These are phyloP conservation scores for Mola mola DNA, from an alignment of 2,113 vertebrate genomes.

Conservation along the genomic window DNA sequence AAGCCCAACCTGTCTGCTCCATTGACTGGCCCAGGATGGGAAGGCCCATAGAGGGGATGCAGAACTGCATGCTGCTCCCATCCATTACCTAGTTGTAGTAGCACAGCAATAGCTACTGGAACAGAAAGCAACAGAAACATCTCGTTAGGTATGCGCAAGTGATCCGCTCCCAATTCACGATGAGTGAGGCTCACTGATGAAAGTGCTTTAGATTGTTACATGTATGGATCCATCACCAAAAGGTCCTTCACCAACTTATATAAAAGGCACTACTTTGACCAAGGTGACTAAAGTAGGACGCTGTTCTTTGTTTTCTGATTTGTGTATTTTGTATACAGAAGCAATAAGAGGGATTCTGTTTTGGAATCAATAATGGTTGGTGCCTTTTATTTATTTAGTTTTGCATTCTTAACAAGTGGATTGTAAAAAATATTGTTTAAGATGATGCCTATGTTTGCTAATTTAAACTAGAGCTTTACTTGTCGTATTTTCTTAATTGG, in stretches of 20 bases:
- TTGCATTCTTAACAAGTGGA: slow-evolving; percentile 15
- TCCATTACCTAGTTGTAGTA: slow-evolving; percentile 70
- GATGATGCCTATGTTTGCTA: slow-evolving; percentile 27
- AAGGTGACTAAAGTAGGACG: slow-evolving; percentile 15
- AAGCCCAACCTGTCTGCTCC: slow-evolving; percentile 71
- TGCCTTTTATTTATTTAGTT: not conserved
- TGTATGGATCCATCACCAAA: slow-evolving; percentile 13
- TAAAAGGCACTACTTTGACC: slow-evolving; percentile 15
- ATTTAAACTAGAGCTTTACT: slow-evolving; percentile 29
- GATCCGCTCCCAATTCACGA: slow-evolving; percentile 54
- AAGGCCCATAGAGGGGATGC: slow-evolving; percentile 72
- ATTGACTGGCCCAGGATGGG: slow-evolving; percentile 75
- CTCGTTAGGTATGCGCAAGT: slow-evolving; percentile 55
- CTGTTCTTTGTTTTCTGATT: too few species aligned
- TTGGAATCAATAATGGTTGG: not conserved
- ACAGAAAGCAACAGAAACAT: slow-evolving; percentile 22
- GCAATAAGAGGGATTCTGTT: not conserved
- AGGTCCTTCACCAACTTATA: slow-evolving; percentile 10
- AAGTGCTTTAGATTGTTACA: slow-evolving; percentile 12
- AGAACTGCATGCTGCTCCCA: slow-evolving; percentile 77
- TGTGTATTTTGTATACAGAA: too few species aligned
- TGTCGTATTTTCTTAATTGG: slow-evolving; percentile 23
- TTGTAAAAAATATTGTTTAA: slow-evolving; percentile 18
- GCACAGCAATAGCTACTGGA: slow-evolving; percentile 21
- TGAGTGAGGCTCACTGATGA: slow-evolving; percentile 48